Base-by-base conservation (phyloP, 2,888 invertebrate genomes). In the Clanis bilineata region DNA sequence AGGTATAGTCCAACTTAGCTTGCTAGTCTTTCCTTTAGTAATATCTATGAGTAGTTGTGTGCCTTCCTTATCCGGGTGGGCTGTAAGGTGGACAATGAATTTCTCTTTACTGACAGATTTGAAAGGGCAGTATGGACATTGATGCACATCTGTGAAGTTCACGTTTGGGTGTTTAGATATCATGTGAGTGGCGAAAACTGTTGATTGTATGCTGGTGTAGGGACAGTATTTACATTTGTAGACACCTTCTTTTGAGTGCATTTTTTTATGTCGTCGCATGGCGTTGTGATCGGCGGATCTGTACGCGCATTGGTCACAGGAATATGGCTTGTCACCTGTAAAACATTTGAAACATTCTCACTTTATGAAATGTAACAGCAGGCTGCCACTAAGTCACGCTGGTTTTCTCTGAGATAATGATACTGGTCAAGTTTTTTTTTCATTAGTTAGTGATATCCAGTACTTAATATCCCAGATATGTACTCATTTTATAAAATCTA, bases 191-290 rank as follows among this genome's bases (percentile, higher is more conserved):
- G 97, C 95, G 80, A 96, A 96, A 0, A 95, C 94, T 5, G 95
- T 95, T 59, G 96, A 96, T 81, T 97, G 96, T 68, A 97, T 97
- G 70, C 96, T 95, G 10, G 94, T 94, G 82, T 97, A 97, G 0
- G 95, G 93, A 75, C 97, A 97, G 76, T 95, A 94, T 51, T 95
- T 94, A 77, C 97, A 97, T 68, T 94, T 94, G 84, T 97, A 97
- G 0, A 94, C 94, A 71, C 94, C 95, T 56, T 95, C 93, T 15
- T 96, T 96, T 5, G 95, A 94, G 81, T 97, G 97, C 10, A 94
- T 92, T 85, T 95, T 94, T 72, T 95, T 95, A 83, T 97, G 97
- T 1, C 97, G 93, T 23, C 97, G 91, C 67, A 97, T 90, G 0
- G 97, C 95, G 82, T 97, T 97, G 84, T 97, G 97, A 79, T 97